Evolutionary conservation across 2,797 vertebrate species (phyloP), one percentile per base, ranked within the genome.

Genomic region (Varecia variegata): DNA sequence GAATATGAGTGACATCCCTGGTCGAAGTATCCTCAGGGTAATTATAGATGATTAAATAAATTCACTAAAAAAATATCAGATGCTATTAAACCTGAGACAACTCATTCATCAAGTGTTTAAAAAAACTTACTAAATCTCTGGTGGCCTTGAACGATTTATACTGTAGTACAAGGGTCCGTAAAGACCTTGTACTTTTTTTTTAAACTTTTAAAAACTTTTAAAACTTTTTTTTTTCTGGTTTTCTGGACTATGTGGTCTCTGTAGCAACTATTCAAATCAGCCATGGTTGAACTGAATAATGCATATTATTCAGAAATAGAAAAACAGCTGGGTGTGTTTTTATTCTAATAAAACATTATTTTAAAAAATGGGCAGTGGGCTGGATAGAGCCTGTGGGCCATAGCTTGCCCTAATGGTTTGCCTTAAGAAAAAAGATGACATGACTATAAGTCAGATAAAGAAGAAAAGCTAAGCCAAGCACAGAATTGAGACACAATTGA

Each of bases 1-100:
- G 52, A 96, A 79, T 89, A 81, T 21, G 58, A 96, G 40, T 70
- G 70, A 80, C 77, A 52, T 85, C 85, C 15, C 47, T 74, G 9
- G 35, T 82, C 60, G 43, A 65, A 65, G 5, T 88, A 71, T 68
- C 71, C 2, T 82, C 47, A 62, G 52, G 6, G 40, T 65, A 96
- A 82, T 56, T 93, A 77, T 8, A 84, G 23, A 65, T 70, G 40
- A 54, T 35, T 86, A 40, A 96, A 92, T 70, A 92, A 95, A 86
- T 88, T 82, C 68, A 54, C 52, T 90, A 56, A 65, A 74, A 97
- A 94, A 82, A 90, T 82, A 81, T 30, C 47, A 88, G 38, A 23
- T 71, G 32, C 30, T 47, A 94, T 85, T 96, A 90, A 74, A 90
- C 23, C 47, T 35, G 20, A 85, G 58, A 90, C 14, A 88, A 88